Evolutionary conservation across 1,140 invertebrate species (phyloP).

Genomic region (Marisa cornuarietis): DNA sequence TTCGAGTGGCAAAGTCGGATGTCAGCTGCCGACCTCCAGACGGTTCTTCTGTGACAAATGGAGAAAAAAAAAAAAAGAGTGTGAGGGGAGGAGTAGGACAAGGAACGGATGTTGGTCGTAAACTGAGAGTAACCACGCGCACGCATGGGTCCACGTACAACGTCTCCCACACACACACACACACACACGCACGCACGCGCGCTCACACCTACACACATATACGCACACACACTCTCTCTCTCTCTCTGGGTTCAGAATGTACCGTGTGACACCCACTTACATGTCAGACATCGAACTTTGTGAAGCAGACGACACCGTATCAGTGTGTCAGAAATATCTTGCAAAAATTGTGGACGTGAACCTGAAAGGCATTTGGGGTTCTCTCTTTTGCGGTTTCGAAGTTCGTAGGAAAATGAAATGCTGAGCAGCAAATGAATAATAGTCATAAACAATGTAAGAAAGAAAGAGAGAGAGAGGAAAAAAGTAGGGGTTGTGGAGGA

Average conservation of each 20-base stretch:
- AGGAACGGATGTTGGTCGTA: too few species aligned
- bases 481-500: too few species aligned
- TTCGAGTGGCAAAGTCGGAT: too few species aligned
- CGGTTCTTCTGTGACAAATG: too few species aligned
- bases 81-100: too few species aligned
- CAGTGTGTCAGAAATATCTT: neutral
- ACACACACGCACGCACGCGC: neutral
- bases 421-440: neutral
- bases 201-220: too few species aligned
- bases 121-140: too few species aligned
- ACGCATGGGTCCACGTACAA: too few species aligned
- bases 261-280: neutral
- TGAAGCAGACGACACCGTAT: neutral
- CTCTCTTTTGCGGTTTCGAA: neutral
- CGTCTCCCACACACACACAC: neutral
- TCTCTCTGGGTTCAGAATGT: too few species aligned
- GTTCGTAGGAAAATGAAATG: neutral
- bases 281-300: neutral
- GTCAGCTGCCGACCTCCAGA: too few species aligned
- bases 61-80: too few species aligned
- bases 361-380: neutral
- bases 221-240: conserved; percentile 11
- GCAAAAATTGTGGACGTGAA: neutral
- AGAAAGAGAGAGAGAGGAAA: neutral
- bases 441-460: neutral